phyloP scores from a whole-genome alignment of 2,797 vertebrate species.

The Aselliscus stoliczkanus region DNA sequence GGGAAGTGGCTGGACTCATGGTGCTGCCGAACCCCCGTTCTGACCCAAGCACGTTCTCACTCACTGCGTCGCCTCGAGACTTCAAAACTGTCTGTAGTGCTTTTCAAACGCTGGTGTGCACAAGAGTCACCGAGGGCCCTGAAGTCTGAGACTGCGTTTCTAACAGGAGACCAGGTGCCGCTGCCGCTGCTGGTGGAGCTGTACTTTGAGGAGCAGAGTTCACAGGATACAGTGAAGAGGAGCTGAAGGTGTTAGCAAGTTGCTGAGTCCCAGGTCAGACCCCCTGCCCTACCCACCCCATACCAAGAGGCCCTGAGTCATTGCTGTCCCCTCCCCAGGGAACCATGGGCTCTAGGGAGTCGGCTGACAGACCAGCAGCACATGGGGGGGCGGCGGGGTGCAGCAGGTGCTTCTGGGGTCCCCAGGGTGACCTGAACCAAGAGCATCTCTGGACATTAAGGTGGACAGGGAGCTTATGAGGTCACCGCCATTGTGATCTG shows the following conservation, averaged over 20 bases:
- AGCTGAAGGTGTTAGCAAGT: not conserved
- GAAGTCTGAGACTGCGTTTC: not conserved
- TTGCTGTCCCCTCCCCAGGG: not conserved
- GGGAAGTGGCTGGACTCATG: not conserved
- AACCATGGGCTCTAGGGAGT: too few species aligned
- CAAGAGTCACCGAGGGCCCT: too few species aligned
- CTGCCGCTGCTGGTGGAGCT: not conserved
- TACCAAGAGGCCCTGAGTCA: not conserved
- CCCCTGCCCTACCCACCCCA: too few species aligned
- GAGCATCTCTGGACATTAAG: not conserved
- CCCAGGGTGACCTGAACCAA: not conserved
- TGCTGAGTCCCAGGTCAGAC: not conserved
- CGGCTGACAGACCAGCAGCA: not conserved
- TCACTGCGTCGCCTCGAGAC: not conserved
- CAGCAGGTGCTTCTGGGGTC: not conserved
- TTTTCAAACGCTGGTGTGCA: not conserved
- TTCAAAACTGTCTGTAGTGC: not conserved
- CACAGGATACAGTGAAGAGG: not conserved
- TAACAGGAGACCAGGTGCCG: not conserved
- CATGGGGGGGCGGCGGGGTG: too few species aligned
- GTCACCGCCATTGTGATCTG: not conserved
- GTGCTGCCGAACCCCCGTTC: not conserved
- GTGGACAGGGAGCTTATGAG: not conserved
- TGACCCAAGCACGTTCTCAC: not conserved
- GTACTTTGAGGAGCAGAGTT: not conserved